Evolutionary conservation across 2,888 invertebrate species (phyloP).

Genomic region (Melikaiella ostensackeni): DNA sequence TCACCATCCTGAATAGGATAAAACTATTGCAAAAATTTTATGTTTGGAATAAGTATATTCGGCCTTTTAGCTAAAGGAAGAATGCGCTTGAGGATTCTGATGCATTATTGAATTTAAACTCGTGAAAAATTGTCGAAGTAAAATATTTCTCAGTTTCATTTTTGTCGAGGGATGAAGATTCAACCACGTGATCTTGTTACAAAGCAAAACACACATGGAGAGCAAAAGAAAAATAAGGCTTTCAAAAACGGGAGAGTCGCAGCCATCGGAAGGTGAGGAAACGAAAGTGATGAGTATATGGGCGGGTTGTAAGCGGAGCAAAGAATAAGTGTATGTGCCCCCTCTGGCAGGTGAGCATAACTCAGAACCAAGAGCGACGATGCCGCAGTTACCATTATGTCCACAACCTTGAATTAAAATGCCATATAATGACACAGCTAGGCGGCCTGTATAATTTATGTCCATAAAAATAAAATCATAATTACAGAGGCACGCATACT

Average conservation of each 20-base stretch:
- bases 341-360: conserved; percentile 64
- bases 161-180: background rate
- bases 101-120: background rate
- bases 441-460: conserved; percentile 74
- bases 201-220: background rate
- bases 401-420: conserved; percentile 76
- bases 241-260: background rate
- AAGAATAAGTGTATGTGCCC: conserved; percentile 33
- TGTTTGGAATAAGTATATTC: background rate
- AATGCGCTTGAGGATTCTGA: background rate
- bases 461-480: conserved; percentile 77
- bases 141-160: background rate
- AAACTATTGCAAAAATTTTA: conserved; percentile 2
- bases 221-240: background rate
- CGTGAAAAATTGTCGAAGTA: background rate
- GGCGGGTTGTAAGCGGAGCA: conserved; percentile 13
- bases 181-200: conserved; percentile 3
- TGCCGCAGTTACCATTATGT: conserved; percentile 73
- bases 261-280: conserved; percentile 35
- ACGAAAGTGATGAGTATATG: conserved; percentile 41
- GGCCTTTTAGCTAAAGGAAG: background rate
- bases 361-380: conserved; percentile 50
- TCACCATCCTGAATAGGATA: background rate
- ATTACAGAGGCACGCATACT: conserved; percentile 73
- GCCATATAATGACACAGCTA: conserved; percentile 76